Evolutionary conservation across 30 jellyfish, hydroid and myxozoan genomes (phyloP).

Genomic region (Morbakka virulenta): DNA sequence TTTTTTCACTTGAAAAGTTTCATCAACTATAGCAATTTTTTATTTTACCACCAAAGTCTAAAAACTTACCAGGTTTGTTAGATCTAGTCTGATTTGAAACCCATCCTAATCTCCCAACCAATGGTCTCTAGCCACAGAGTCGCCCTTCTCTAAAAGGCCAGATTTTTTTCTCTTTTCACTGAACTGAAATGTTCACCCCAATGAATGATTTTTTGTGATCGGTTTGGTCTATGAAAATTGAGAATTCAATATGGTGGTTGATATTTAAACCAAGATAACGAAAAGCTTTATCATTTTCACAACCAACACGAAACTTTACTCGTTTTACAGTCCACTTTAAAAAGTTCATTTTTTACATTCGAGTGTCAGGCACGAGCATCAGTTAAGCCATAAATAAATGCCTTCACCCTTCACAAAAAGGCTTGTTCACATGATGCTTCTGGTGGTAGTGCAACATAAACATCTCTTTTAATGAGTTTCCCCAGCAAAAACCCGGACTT

Average conservation of each 20-base stretch:
- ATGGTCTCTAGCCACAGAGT: background rate
- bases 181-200: too few species aligned
- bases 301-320: constrained; percentile 5
- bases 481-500: constrained; percentile 67
- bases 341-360: constrained; percentile 18
- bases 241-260: background rate
- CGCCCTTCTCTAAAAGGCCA: too few species aligned
- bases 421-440: constrained; percentile 35
- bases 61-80: constrained; percentile 15
- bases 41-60: constrained; percentile 27
- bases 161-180: too few species aligned
- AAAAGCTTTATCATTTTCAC: background rate
- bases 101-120: constrained; percentile 31
- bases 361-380: constrained; percentile 29
- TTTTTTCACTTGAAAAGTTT: constrained; percentile 13
- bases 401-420: constrained; percentile 19
- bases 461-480: constrained; percentile 29
- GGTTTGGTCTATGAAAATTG: background rate
- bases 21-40: constrained; percentile 3
- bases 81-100: constrained; percentile 35
- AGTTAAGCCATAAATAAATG: constrained; percentile 25
- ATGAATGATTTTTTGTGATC: too few species aligned
- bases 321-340: constrained; percentile 3
- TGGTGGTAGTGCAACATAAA: constrained; percentile 47
- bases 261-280: constrained; percentile 5